Evolutionary conservation across 2,113 vertebrate genomes (phyloP), one percentile per base, ranked within the genome.

Genomic region (Uropsilus gracilis): DNA sequence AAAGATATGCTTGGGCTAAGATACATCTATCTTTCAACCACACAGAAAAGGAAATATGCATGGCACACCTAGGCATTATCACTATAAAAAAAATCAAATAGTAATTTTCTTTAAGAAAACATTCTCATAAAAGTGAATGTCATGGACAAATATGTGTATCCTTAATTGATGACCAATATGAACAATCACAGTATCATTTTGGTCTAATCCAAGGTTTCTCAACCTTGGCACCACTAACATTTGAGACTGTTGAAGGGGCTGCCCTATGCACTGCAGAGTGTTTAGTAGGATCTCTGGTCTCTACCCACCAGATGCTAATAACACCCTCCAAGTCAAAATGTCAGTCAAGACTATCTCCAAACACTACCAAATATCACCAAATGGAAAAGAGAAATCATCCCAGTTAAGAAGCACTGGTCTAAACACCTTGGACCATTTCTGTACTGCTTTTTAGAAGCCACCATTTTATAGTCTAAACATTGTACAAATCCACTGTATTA

Each of bases 31-130:
- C 44, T 55, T 55, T 24, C 53, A 55, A 55, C 22, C 53, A 55
- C 73, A 59, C 30, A 50, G 17, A 30, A n/a, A 90, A 61, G 66
- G 53, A 14, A 50, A 2, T 59, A 42, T 5, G 39, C 46, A 30
- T 37, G 66, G 24, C 46, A 81, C 3, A 90, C 7, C 17, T 77
- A 28, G 37, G 77, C 80, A 34, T 32, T 53, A 8, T 53, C 46
- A 46, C 59, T 81, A 44, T 48, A 57, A 77, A 94, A 39, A 39
- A 63, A 92, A 22, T 3, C 44, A 37, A 75, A 69, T 57, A 50
- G 4, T 16, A 88, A 39, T 48, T n/a, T 85, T 50, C 8, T 9
- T 13, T 82, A 91, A 94, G 73, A 86, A 86, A 91, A 89, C 42
- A 95, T 20, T 42, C 10, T 30, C 28, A 69, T 61, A 63, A 77